Evolutionary conservation across 1,140 invertebrate species (phyloP), one percentile per base, ranked within the genome.

Genomic region (Euura lappo): DNA sequence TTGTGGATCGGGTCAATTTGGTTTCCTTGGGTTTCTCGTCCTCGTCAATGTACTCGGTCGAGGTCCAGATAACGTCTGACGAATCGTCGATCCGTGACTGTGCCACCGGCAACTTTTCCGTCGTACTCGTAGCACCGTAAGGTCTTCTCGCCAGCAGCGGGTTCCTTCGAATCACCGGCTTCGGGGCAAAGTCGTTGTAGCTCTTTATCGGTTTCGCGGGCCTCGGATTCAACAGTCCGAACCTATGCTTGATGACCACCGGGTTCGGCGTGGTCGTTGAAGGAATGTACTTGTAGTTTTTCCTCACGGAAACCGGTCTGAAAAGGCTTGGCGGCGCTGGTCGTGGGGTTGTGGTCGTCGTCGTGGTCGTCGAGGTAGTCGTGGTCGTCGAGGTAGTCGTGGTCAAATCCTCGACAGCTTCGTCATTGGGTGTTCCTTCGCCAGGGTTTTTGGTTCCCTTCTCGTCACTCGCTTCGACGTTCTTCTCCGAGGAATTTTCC

Each of bases 141-240:
- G 71, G 2, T 71, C 78, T 84, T 66, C 81, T 80, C 2, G 79
- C 68, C 8, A 78, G 43, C 0, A 87, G 51, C 11, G 84, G 75
- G 43, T 79, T 70, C 46, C 83, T 87, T 45, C 83, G 80, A 43
- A 87, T 88, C 0, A 84, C 70, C 4, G 87, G 85, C 74, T 85
- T 88, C 1, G 86, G 82, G 6, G 82, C 85, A 8, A 85, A 45
- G 0, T 87, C 85, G 45, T 85, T 87, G 64, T 86, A 87, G 2
- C 78, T 76, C 75, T 79, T 84, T 8, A 73, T 75, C n/a, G 80
- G 81, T 72, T 87, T 88, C 0, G 79, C 81, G 47, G 85, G 85
- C 72, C 86, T 86, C 0, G 85, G 84, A 74, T 87, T 84, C 0
- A 72, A 44, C 0, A 86, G 69, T 2, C 81, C 70, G 4, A 82